phyloP scores from a whole-genome alignment of 64 coral and sea anemone species.

The Montipora sp. region DNA sequence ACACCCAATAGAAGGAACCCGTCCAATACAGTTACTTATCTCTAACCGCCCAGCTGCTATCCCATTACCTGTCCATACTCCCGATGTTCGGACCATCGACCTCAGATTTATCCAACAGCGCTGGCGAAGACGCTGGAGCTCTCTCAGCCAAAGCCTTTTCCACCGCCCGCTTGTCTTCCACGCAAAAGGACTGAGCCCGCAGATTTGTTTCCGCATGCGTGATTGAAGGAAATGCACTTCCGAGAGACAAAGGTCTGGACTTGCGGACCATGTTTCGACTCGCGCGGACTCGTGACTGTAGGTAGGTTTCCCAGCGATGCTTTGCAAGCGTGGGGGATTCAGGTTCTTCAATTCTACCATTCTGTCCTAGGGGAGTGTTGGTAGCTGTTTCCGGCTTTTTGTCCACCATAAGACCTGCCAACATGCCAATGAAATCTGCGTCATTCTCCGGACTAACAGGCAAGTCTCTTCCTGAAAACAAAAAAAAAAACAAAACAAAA shows the following conservation, averaged over 20 bases:
- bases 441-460: constrained; percentile 61
- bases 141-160: constrained; percentile 12
- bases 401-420: constrained; percentile 85
- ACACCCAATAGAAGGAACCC: no score
- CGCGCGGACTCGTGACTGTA: constrained; percentile 82
- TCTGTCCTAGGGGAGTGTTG: constrained; percentile 17
- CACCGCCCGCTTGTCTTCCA: constrained; percentile 33
- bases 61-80: constrained; percentile 16
- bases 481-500: neutral
- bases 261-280: constrained; percentile 64
- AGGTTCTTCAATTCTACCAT: constrained; percentile 31
- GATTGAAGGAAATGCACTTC: constrained; percentile 22
- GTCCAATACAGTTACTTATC: no score
- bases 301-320: constrained; percentile 90
- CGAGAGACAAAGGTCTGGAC: constrained; percentile 62
- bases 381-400: constrained; percentile 38
- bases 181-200: constrained; percentile 45
- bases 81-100: neutral
- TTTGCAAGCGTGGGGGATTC: constrained; percentile 73
- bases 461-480: neutral
- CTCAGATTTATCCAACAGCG: constrained; percentile 7
- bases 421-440: constrained; percentile 79
- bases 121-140: neutral
- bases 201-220: constrained; percentile 16
- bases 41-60: neutral